Evolutionary conservation across 2,113 vertebrate genomes (phyloP).

Genomic region (Crotophaga sulcirostris): DNA sequence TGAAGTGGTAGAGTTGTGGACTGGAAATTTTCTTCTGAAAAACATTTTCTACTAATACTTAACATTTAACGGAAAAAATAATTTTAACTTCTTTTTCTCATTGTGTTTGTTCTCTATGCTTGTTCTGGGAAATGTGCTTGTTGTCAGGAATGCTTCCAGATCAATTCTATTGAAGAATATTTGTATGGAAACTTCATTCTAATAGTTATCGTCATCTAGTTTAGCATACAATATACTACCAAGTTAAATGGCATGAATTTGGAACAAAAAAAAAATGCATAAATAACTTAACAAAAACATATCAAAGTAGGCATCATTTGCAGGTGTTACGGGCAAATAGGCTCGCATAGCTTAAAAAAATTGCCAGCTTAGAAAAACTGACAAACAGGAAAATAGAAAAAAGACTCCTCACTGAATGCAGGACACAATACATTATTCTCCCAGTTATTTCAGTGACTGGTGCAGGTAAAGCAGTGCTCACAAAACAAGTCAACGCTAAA

Average conservation of each 20-base stretch:
- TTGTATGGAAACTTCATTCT: neutral
- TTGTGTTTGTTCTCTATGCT: neutral
- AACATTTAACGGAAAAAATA: neutral
- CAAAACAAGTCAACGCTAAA: neutral
- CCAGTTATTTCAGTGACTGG: neutral
- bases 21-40: neutral
- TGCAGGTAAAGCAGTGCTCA: neutral
- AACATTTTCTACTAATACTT: neutral
- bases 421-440: neutral
- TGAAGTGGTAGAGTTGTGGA: neutral
- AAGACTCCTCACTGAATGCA: neutral
- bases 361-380: neutral
- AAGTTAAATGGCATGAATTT: neutral
- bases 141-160: neutral
- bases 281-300: neutral
- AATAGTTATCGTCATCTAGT: neutral
- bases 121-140: neutral
- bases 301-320: neutral
- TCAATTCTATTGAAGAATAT: neutral
- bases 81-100: neutral
- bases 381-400: neutral
- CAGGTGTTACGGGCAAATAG: neutral
- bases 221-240: neutral
- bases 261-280: neutral
- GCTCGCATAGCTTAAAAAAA: slow-evolving; percentile 21